Evolutionary conservation across 2,888 invertebrate genomes (phyloP), one percentile per base, ranked within the genome.

Genomic region (Rhorus exstirpatorius): DNA sequence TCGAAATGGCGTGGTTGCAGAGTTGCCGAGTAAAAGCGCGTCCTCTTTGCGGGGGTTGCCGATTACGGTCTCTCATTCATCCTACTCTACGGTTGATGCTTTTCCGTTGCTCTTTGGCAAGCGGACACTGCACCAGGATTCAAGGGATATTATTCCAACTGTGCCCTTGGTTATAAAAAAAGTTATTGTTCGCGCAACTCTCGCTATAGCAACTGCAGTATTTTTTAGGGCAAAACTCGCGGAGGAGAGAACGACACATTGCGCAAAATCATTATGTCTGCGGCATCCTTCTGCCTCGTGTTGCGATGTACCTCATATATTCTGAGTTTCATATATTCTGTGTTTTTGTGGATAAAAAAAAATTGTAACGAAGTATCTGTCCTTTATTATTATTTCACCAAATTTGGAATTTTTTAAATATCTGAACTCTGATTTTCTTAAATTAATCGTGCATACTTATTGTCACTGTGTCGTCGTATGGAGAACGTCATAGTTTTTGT

Each of bases 41-140:
- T 17, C 26, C 51, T 76, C 8, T 24, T 21, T 12, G 53, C 24
- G 53, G 41, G 38, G 53, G 63, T 67, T 83, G 79, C n/a, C 83
- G 79, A 79, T 83, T 76, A 83, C 70, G 70, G 79, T 76, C 63
- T 46, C 26, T 60, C 79, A 79, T 83, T 83, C 67, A 76, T 83
- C 44, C 60, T 71, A 71, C 67, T 79, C 74, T 67, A 19, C 26
- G 17, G 75, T 26, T 55, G 58, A 49, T 51, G 55, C 38, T 49
- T n/a, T 60, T 53, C 26, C 49, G 51, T 65, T 49, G 12, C 31
- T 14, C 49, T 58, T 41, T 14, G 67, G 53, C 53, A 38, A 49
- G 53, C 17, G 61, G 49, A 67, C 21, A 17, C 26, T 6, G 68
- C 26, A 41, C n/a, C 49, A 26, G 55, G 26, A 35, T 49, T 19